Percentiles rank a stretch among this genome's conserved stretches.
phyloP scores from a whole-genome alignment of 2,113 vertebrate species.

The Aix galericulata region DNA sequence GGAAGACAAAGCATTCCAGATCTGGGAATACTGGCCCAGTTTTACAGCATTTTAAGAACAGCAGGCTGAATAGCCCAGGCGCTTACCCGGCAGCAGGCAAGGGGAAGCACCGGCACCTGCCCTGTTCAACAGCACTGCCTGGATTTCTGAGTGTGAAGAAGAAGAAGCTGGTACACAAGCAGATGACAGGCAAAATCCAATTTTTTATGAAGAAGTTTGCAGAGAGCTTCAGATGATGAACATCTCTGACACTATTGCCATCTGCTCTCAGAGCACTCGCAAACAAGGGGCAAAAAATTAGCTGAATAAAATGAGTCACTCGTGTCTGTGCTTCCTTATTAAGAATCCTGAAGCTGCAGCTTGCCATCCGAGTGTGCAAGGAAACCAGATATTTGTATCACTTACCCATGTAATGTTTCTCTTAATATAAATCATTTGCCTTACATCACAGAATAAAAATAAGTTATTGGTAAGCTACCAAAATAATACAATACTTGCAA shows the following conservation, averaged over 20 bases:
- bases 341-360: not conserved
- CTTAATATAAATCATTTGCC: not conserved
- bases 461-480: not conserved
- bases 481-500: not conserved
- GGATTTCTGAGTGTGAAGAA: accelerated
- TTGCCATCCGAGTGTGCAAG: not conserved
- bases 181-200: not conserved
- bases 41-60: not conserved
- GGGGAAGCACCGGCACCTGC: not conserved
- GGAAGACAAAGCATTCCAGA: not conserved
- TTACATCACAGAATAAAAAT: not conserved
- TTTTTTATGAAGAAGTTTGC: not conserved
- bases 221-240: constrained; percentile 11
- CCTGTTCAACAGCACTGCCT: not conserved
- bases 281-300: constrained; percentile 41
- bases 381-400: not conserved
- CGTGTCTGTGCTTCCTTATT: not conserved
- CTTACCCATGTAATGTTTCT: not conserved
- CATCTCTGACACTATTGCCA: not conserved
- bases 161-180: not conserved
- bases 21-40: not conserved
- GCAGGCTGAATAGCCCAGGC: not conserved
- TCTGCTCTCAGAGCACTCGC: constrained; percentile 20
- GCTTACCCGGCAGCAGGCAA: not conserved
- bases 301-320: constrained; percentile 11